A percentile compares a stretch with the other conserved stretches of the same genome.
Evolutionary conservation across 1,140 invertebrate species (phyloP).

Genomic region (Arctopsyche grandis): DNA sequence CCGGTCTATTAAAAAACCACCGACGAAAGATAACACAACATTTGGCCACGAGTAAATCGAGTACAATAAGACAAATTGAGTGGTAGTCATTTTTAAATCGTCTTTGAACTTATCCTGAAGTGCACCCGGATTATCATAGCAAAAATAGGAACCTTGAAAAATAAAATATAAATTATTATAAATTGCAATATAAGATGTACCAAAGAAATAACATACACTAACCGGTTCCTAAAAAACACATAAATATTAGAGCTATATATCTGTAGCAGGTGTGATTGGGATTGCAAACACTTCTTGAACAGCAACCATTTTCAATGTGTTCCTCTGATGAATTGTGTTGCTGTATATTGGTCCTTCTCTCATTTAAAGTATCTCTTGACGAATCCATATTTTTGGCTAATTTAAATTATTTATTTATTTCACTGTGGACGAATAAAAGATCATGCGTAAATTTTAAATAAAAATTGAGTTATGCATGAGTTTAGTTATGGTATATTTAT

Average conservation of each 20-base stretch:
- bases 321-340: neutral
- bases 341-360: neutral
- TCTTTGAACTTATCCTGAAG: slow-evolving; percentile 87
- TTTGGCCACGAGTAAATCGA: slow-evolving; percentile 99
- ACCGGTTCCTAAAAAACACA: slow-evolving; percentile 91
- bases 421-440: no score
- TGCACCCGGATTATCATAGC: slow-evolving; percentile 96
- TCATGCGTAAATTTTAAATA: no score
- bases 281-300: slow-evolving; percentile 62
- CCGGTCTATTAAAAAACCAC: slow-evolving; percentile 94
- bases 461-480: no score
- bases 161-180: slow-evolving; percentile 52
- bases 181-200: slow-evolving; percentile 18
- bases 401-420: no score
- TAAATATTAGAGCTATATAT: slow-evolving; percentile 80
- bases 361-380: neutral
- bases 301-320: slow-evolving; percentile 26
- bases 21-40: slow-evolving; percentile 94
- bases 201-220: slow-evolving; percentile 51
- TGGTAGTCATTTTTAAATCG: slow-evolving; percentile 84
- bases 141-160: slow-evolving; percentile 93
- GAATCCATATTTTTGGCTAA: neutral
- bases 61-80: slow-evolving; percentile 88
- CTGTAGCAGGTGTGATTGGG: slow-evolving; percentile 69
- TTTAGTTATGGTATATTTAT: no score